Evolutionary conservation across 2,113 vertebrate species (phyloP).

Genomic region (Tachysurus vachellii): DNA sequence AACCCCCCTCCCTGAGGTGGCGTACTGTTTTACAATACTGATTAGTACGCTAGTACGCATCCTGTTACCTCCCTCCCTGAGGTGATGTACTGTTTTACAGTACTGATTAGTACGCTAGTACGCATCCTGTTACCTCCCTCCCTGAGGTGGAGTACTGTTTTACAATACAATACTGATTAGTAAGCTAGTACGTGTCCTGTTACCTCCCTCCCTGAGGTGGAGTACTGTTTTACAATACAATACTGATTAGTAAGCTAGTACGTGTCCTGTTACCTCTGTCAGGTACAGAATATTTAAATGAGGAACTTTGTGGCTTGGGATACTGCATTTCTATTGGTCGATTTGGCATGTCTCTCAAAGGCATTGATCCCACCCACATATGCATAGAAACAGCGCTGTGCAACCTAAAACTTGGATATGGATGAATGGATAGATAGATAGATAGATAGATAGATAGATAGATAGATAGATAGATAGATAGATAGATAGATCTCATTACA

Average conservation of each 20-base stretch:
- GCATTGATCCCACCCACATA: constrained; percentile 27
- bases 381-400: neutral
- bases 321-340: constrained; percentile 45
- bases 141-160: neutral
- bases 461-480: neutral
- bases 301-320: constrained; percentile 45
- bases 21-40: neutral
- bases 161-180: too few species aligned
- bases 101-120: constrained; percentile 6
- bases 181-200: too few species aligned
- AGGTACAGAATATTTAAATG: constrained; percentile 52
- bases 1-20: neutral
- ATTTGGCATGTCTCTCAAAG: constrained; percentile 38
- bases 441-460: neutral
- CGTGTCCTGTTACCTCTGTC: constrained; percentile 37
- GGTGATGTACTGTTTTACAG: neutral
- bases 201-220: too few species aligned
- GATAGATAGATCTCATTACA: neutral
- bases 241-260: constrained; percentile 1
- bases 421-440: neutral
- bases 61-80: neutral
- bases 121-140: neutral
- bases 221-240: neutral
- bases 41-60: constrained; percentile 11
- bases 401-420: constrained; percentile 5